A percentile compares a stretch with the other conserved stretches of the same genome.
Evolutionary conservation across 35 echinoderm and acorn worm species (phyloP).

Genomic region (Acanthaster planci): DNA sequence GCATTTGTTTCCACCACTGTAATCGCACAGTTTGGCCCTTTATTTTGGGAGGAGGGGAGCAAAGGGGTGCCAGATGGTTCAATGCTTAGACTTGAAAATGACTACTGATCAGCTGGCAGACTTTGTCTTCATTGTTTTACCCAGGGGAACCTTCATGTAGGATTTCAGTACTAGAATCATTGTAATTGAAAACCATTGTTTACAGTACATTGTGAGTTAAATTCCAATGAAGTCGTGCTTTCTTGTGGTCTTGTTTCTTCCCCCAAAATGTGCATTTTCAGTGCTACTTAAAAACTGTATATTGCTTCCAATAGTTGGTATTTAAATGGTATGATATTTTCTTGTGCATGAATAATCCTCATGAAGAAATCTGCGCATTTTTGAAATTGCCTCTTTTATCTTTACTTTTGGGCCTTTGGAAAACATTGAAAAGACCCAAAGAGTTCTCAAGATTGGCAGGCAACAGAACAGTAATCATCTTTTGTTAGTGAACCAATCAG

Average conservation of each 20-base stretch:
- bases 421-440: not conserved
- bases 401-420: not conserved
- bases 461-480: too few relatives aligned
- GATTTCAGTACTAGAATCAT: not conserved
- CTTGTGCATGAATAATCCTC: not conserved
- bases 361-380: not conserved
- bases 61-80: not conserved
- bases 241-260: not conserved
- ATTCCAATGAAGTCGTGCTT: not conserved
- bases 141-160: not conserved
- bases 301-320: slow-evolving; percentile 21
- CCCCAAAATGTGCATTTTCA: not conserved
- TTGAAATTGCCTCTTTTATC: not conserved
- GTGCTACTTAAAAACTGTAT: not conserved
- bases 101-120: not conserved
- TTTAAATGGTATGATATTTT: not conserved
- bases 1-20: not conserved
- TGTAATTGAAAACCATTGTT: not conserved
- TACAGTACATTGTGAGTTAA: not conserved
- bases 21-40: not conserved
- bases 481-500: too few relatives aligned
- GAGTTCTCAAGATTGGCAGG: not conserved
- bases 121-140: not conserved
- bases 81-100: not conserved
- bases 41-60: not conserved